Evolutionary conservation across 2,888 invertebrate genomes (phyloP).

Genomic region (Drosophila demipolita): DNA sequence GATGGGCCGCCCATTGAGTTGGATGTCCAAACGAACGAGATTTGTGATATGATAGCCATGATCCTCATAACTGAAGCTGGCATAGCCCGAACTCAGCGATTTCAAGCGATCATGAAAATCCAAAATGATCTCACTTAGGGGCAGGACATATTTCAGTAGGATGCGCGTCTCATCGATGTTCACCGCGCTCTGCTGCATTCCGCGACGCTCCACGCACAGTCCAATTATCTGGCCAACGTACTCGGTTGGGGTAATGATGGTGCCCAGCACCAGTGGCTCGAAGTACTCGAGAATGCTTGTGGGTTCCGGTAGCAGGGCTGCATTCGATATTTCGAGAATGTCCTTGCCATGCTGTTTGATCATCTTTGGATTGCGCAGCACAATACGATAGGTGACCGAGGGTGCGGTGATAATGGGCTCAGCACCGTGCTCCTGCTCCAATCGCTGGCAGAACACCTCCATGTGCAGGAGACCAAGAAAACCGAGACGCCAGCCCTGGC

Average conservation of each 20-base stretch:
- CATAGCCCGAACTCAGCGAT: conserved; percentile 96
- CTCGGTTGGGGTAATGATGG: conserved; percentile 94
- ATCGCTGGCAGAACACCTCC: conserved; percentile 94
- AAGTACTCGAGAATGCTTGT: conserved; percentile 90
- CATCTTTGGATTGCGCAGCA: conserved; percentile 90
- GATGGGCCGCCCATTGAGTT: conserved; percentile 91
- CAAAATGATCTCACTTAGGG: conserved; percentile 96
- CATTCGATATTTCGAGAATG: conserved; percentile 90
- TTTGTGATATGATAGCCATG: conserved; percentile 92
- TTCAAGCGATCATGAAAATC: conserved; percentile 98
- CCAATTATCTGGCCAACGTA: conserved; percentile 90
- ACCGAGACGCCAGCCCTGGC: conserved; percentile 95
- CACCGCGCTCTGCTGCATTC: conserved; percentile 87
- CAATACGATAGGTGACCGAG: conserved; percentile 92
- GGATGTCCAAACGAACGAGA: conserved; percentile 90
- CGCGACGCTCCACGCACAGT: conserved; percentile 91
- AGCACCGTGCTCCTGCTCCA: conserved; percentile 93
- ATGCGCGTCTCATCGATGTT: conserved; percentile 94
- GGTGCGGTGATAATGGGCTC: conserved; percentile 94
- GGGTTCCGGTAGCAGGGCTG: conserved; percentile 89
- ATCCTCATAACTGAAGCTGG: conserved; percentile 97
- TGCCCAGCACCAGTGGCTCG: conserved; percentile 95
- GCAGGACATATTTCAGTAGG: conserved; percentile 93
- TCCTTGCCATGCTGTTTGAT: conserved; percentile 88
- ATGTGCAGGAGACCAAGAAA: conserved; percentile 94